These are phyloP conservation scores for Marisa cornuarietis DNA, from an alignment of 1,140 invertebrate genomes.

Conservation along the genomic window DNA sequence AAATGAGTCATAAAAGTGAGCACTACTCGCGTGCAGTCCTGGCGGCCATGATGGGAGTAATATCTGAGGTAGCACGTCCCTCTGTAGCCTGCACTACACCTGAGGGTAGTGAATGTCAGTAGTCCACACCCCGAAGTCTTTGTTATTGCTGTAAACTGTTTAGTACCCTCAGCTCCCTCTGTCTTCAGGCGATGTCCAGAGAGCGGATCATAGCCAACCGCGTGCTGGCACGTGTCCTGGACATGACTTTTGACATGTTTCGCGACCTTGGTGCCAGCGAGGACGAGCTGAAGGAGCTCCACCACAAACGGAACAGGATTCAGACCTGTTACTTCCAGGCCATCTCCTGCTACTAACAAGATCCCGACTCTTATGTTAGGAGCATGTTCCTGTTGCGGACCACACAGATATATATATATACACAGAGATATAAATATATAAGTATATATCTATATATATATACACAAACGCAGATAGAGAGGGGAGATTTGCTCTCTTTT, in stretches of 20 bases:
- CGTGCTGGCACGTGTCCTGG: slow-evolving; percentile 36
- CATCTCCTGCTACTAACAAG: slow-evolving; percentile 39
- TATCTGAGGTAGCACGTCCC: no score
- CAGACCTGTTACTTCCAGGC: slow-evolving; percentile 49
- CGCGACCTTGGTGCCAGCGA: slow-evolving; percentile 36
- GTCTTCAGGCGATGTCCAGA: slow-evolving; percentile 7
- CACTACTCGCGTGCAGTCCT: no score
- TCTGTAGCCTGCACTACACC: no score
- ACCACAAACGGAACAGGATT: slow-evolving; percentile 41
- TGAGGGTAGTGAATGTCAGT: no score
- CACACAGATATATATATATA: slow-evolving; percentile 2
- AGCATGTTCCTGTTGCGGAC: background rate
- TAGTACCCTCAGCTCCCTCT: no score
- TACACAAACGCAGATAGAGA: background rate
- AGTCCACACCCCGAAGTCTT: no score
- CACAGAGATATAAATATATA: background rate
- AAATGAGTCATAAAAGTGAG: no score
- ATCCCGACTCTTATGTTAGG: background rate
- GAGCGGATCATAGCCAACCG: slow-evolving; percentile 39
- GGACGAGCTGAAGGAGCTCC: slow-evolving; percentile 37
- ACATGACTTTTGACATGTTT: slow-evolving; percentile 44
- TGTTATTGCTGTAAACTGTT: no score
- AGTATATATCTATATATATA: background rate
- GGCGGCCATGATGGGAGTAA: no score
- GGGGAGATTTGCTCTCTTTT: no score